These are phyloP conservation scores for Pangasius larnaudii DNA, from an alignment of 2,797 vertebrate species.

Conservation along the genomic window DNA sequence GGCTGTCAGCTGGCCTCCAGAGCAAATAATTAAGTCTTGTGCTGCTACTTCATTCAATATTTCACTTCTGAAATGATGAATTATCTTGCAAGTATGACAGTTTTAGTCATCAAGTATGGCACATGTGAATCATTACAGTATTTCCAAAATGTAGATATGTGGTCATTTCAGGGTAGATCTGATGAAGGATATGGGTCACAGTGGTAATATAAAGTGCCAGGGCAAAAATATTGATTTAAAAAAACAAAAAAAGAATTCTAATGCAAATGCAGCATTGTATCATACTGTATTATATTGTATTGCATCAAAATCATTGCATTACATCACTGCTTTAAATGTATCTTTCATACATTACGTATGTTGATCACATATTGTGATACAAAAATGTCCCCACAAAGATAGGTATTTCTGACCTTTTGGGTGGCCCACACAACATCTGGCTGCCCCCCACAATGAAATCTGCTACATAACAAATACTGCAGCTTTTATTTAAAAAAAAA, in stretches of 20 bases:
- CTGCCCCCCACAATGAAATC: not conserved
- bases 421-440: not conserved
- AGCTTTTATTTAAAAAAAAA: not conserved
- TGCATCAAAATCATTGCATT: not conserved
- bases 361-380: not conserved
- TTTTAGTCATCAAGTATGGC: not conserved
- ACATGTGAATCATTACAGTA: not conserved
- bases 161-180: not conserved
- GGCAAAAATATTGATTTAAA: not conserved
- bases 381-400: not conserved
- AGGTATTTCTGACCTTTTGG: not conserved
- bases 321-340: not conserved
- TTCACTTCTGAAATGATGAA: conserved; percentile 15
- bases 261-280: not conserved
- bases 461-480: not conserved
- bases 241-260: not conserved
- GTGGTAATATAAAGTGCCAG: not conserved
- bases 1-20: conserved; percentile 7
- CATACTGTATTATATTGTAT: not conserved
- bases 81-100: not conserved
- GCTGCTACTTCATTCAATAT: not conserved
- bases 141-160: not conserved
- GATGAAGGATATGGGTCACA: not conserved
- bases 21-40: conserved; percentile 22
- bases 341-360: not conserved